A percentile compares a stretch with the other conserved stretches of the same genome.
These are phyloP conservation scores for Leptothorax acervorum DNA, from an alignment of 2,888 invertebrate species.

Conservation along the genomic window DNA sequence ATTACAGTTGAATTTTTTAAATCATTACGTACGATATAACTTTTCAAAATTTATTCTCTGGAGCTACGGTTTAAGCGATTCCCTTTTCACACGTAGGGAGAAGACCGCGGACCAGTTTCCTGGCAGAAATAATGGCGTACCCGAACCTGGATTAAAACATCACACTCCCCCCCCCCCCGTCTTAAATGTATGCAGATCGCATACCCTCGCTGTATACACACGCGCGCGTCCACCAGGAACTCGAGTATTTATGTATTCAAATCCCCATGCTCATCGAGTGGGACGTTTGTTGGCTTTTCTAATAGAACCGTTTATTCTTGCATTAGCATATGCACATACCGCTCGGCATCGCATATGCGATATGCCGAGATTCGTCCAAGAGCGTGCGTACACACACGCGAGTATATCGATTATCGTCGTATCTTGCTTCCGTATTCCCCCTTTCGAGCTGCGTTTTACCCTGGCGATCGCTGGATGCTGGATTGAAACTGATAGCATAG, in stretches of 20 bases:
- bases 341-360: constrained; percentile 67
- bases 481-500: constrained; percentile 9
- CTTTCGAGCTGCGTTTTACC: constrained; percentile 1
- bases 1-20: background rate
- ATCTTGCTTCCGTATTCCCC: constrained; percentile 15
- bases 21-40: background rate
- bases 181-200: constrained; percentile 77
- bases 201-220: constrained; percentile 61
- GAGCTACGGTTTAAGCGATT: background rate
- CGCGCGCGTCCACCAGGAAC: constrained; percentile 66
- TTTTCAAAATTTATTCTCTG: background rate
- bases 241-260: constrained; percentile 84
- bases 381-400: constrained; percentile 46
- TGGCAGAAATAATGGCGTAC: constrained; percentile 73
- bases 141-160: constrained; percentile 78
- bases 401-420: constrained; percentile 59
- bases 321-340: constrained; percentile 83
- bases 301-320: constrained; percentile 84
- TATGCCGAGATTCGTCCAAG: constrained; percentile 54
- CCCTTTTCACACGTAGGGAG: background rate
- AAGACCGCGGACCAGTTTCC: constrained; percentile 17
- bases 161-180: constrained; percentile 69
- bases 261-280: constrained; percentile 83
- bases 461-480: constrained; percentile 1
- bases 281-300: constrained; percentile 83